phyloP scores from a whole-genome alignment of 2,113 vertebrate genomes.

The Anguilla japonica region DNA sequence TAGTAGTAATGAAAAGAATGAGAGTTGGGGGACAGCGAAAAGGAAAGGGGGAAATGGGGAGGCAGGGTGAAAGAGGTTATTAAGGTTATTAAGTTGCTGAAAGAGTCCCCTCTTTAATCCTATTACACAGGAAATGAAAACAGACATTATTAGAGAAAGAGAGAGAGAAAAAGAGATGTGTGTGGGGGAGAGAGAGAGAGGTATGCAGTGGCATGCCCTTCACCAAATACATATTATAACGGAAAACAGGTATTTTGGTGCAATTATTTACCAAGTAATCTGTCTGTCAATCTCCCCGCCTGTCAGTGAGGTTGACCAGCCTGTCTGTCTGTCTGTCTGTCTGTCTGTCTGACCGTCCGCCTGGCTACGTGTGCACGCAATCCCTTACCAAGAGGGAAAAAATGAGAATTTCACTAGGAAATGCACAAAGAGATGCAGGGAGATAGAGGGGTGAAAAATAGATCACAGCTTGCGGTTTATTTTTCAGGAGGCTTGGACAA shows the following conservation, averaged over 20 bases:
- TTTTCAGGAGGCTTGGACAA: not conserved
- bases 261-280: not conserved
- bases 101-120: conserved; percentile 32
- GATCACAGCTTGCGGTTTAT: not conserved
- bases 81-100: conserved; percentile 31
- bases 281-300: conserved; percentile 12
- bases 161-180: conserved; percentile 3
- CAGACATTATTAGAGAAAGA: conserved; percentile 28
- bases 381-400: not conserved
- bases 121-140: conserved; percentile 35
- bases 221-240: conserved; percentile 12
- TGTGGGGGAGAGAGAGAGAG: not conserved
- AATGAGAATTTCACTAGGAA: no score
- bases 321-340: conserved; percentile 11
- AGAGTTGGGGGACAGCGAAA: conserved; percentile 8
- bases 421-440: no score
- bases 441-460: not conserved
- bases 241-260: not conserved
- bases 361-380: not conserved
- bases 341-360: not conserved
- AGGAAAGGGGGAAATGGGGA: conserved; percentile 11
- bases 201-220: conserved; percentile 20
- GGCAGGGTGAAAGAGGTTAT: conserved; percentile 10
- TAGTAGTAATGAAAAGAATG: conserved; percentile 20
- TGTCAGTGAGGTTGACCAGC: not conserved